Percentiles rank a stretch among this genome's conserved stretches.
phyloP scores from a whole-genome alignment of 2,113 vertebrate species.

The Barbus barbus region DNA sequence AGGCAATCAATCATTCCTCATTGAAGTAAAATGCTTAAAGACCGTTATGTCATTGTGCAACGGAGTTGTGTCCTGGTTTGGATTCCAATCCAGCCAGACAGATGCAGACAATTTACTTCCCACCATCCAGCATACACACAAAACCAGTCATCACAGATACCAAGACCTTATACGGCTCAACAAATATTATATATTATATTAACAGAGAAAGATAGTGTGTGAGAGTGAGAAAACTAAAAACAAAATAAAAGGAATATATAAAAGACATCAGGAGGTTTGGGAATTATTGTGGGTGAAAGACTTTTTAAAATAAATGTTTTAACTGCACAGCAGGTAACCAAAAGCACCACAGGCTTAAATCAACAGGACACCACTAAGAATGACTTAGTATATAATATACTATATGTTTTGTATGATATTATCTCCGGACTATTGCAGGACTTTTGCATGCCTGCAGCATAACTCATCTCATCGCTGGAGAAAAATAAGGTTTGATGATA shows the following conservation, averaged over 20 bases:
- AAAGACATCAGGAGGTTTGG: neutral
- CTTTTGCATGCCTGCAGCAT: neutral
- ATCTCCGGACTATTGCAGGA: neutral
- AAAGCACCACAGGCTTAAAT: neutral
- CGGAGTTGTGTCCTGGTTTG: neutral
- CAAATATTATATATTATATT: no score
- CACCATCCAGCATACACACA: neutral
- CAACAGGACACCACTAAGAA: neutral
- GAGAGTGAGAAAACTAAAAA: no score
- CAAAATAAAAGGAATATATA: no score
- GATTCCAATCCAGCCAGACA: neutral
- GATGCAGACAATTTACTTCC: slow-evolving; percentile 13
- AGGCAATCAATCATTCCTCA: neutral
- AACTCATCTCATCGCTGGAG: neutral
- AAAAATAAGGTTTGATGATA: neutral
- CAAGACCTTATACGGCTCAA: no score
- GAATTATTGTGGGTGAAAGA: neutral
- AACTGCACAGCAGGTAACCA: neutral
- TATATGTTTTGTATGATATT: neutral
- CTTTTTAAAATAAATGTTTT: neutral
- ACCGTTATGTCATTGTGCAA: neutral
- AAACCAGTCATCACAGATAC: neutral
- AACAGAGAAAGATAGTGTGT: no score
- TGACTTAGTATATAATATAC: neutral
- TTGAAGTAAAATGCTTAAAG: neutral